These are phyloP conservation scores for Drosophila kurseongensis DNA, from an alignment of 1,140 invertebrate species.

Conservation along the genomic window DNA sequence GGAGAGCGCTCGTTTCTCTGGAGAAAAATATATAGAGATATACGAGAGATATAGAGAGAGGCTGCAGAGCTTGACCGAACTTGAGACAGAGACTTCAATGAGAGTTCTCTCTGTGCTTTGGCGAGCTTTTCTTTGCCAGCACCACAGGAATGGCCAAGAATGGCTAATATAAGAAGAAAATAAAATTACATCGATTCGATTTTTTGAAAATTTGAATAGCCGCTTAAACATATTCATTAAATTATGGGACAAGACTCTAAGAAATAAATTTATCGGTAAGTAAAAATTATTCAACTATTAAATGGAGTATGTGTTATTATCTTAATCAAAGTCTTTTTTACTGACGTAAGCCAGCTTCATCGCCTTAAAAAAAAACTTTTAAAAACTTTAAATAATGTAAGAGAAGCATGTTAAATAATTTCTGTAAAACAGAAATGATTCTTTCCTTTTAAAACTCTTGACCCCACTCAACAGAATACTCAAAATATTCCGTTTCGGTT, in stretches of 20 bases:
- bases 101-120: slow-evolving; percentile 64
- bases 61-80: slow-evolving; percentile 20
- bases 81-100: slow-evolving; percentile 23
- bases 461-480: not conserved
- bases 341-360: no score
- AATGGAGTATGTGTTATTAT: no score
- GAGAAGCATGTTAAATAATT: not conserved
- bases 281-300: no score
- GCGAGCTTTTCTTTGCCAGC: slow-evolving; percentile 48
- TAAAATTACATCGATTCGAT: not conserved
- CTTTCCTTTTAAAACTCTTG: not conserved
- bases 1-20: slow-evolving; percentile 31
- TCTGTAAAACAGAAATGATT: not conserved
- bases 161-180: not conserved
- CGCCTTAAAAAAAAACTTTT: not conserved
- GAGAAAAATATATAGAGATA: slow-evolving; percentile 25
- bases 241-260: no score
- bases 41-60: slow-evolving; percentile 12
- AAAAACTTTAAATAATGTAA: not conserved
- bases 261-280: no score
- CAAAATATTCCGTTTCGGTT: not conserved
- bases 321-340: no score
- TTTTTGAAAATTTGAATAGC: no score
- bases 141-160: slow-evolving; percentile 32
- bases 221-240: no score